Conservation (phyloP, 2,113 vertebrate genomes). For the Aleadryas rufinucha region DNA sequence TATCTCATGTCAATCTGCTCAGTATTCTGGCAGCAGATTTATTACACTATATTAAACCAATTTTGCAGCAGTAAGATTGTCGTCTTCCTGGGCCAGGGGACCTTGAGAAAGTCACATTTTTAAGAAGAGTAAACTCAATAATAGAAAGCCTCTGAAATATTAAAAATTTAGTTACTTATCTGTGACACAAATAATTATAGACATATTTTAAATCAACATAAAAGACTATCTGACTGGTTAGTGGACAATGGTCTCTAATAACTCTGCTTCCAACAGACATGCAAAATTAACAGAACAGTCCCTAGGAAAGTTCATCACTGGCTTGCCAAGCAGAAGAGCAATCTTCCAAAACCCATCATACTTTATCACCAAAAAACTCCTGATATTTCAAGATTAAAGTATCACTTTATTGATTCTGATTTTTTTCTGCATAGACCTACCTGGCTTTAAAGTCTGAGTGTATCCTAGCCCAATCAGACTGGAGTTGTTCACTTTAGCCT, state of each 20-base stretch:
- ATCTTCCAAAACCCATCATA: background rate
- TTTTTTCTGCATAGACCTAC: slow-evolving; percentile 66
- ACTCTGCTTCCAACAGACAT: background rate
- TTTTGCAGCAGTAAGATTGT: background rate
- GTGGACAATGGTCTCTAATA: background rate
- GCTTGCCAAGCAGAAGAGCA: background rate
- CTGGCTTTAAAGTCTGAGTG: slow-evolving; percentile 95
- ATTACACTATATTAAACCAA: background rate
- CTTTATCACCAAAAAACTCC: background rate
- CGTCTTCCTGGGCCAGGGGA: background rate
- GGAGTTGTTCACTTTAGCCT: slow-evolving; percentile 99
- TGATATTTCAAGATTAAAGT: background rate
- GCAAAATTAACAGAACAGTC: background rate
- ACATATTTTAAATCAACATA: background rate
- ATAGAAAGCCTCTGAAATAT: background rate
- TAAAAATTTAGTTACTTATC: background rate
- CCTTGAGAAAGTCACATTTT: background rate
- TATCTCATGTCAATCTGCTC: background rate
- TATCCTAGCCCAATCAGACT: slow-evolving; percentile 96
- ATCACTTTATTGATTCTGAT: background rate
- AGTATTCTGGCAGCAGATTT: slow-evolving; percentile 3
- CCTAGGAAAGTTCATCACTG: background rate
- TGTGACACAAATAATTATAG: background rate
- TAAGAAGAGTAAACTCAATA: background rate
- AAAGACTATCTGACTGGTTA: background rate